phyloP scores from a whole-genome alignment of 2,888 invertebrate genomes.

The Dynastes maya region DNA sequence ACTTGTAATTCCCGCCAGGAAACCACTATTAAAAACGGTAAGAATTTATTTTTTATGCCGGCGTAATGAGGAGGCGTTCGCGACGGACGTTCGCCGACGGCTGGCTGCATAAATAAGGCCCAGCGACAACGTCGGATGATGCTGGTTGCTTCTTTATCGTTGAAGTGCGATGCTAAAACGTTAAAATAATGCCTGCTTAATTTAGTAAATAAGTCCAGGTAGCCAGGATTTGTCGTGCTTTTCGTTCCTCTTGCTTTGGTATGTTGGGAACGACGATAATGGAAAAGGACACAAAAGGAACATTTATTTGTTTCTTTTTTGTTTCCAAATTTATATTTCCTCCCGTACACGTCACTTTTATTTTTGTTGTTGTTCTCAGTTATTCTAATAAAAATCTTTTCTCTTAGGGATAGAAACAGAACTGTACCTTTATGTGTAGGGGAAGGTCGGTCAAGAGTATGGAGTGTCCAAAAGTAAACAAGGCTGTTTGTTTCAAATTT shows the following conservation, averaged over 20 bases:
- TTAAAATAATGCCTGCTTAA: conserved; percentile 36
- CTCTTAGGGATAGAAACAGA: too few relatives aligned
- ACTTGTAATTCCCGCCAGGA: conserved; percentile 47
- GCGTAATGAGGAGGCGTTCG: conserved; percentile 16
- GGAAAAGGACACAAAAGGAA: neutral
- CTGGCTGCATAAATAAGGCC: conserved; percentile 26
- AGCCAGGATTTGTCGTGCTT: neutral
- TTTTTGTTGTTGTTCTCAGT: too few relatives aligned
- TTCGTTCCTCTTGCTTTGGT: too few relatives aligned
- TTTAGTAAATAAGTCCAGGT: conserved; percentile 30
- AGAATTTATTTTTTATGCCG: too few relatives aligned
- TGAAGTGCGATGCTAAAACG: conserved; percentile 24
- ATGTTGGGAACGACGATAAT: neutral
- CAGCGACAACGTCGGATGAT: neutral
- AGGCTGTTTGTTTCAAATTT: too few relatives aligned
- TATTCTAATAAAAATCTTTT: too few relatives aligned
- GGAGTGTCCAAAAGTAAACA: too few relatives aligned
- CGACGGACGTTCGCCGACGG: neutral
- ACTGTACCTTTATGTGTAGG: too few relatives aligned
- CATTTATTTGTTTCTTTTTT: too few relatives aligned
- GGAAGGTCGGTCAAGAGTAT: too few relatives aligned
- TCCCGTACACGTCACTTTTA: too few relatives aligned
- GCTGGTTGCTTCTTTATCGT: conserved; percentile 30
- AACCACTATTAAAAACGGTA: conserved; percentile 42
- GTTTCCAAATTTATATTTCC: too few relatives aligned